phyloP scores from a whole-genome alignment of 2,797 vertebrate species.

The Lithobates sylvaticus region DNA sequence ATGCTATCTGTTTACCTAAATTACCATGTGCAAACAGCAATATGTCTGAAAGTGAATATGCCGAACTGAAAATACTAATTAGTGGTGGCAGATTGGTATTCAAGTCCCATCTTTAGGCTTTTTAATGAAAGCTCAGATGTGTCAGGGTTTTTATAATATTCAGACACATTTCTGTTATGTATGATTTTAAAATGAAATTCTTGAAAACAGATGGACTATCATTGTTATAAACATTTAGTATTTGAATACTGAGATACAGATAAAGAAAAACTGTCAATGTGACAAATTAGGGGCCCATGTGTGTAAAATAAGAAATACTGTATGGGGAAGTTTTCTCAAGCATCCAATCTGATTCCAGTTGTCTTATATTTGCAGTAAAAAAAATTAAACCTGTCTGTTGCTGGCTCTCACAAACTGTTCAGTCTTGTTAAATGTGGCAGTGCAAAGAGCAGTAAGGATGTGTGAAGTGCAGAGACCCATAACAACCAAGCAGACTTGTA shows the following conservation, averaged over 20 bases:
- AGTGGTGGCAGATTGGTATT: slow-evolving; percentile 85
- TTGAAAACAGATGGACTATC: slow-evolving; percentile 80
- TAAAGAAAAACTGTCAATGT: neutral
- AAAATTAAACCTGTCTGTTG: neutral
- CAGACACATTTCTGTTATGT: slow-evolving; percentile 82
- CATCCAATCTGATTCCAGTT: neutral
- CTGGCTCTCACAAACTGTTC: neutral
- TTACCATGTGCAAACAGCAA: slow-evolving; percentile 88
- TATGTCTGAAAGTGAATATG: slow-evolving; percentile 84
- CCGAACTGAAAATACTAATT: slow-evolving; percentile 88
- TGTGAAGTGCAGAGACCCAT: too few species aligned
- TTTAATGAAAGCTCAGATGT: slow-evolving; percentile 82
- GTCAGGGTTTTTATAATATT: slow-evolving; percentile 79
- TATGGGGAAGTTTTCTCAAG: too few species aligned
- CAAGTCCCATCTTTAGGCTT: slow-evolving; percentile 81
- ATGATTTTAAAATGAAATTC: slow-evolving; percentile 83
- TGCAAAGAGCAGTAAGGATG: too few species aligned
- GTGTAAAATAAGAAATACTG: neutral
- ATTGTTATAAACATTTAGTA: slow-evolving; percentile 18
- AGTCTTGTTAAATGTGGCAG: too few species aligned
- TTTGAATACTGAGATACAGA: neutral
- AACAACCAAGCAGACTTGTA: too few species aligned
- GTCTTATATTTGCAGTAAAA: neutral
- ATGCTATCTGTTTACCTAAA: slow-evolving; percentile 87
- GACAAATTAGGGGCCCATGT: neutral